Percentiles rank a stretch among this genome's conserved stretches.
phyloP scores from a whole-genome alignment of 1,140 invertebrate species.

The Zeugodacus cucurbitae region DNA sequence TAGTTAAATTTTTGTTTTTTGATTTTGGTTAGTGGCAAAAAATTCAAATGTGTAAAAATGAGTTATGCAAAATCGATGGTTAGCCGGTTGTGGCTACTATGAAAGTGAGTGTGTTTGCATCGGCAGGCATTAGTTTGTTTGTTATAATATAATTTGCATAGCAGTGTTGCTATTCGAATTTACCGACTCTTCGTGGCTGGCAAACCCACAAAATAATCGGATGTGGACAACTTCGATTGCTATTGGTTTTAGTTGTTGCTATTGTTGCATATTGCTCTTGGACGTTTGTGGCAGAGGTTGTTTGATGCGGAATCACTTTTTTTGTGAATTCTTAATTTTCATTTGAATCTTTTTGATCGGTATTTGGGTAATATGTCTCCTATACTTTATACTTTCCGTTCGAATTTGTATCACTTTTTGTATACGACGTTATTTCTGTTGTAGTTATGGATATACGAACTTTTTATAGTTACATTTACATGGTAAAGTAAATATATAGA shows the following conservation, averaged over 20 bases:
- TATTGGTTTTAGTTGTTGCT: background rate
- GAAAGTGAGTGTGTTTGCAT: background rate
- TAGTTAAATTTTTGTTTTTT: background rate
- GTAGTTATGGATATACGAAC: too few relatives aligned
- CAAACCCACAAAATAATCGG: background rate
- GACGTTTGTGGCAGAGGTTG: background rate
- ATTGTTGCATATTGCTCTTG: background rate
- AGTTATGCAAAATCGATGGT: background rate
- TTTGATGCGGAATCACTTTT: too few relatives aligned
- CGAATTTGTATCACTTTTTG: too few relatives aligned
- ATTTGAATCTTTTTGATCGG: too few relatives aligned
- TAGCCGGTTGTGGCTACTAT: background rate
- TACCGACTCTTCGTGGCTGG: too few relatives aligned
- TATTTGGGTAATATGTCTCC: too few relatives aligned
- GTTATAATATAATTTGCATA: slow-evolving; percentile 25
- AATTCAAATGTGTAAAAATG: background rate
- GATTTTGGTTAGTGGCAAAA: background rate
- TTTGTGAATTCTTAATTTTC: too few relatives aligned
- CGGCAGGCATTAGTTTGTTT: background rate
- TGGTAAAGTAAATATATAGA: too few relatives aligned
- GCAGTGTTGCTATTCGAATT: background rate
- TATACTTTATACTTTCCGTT: too few relatives aligned
- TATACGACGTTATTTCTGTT: too few relatives aligned
- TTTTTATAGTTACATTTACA: too few relatives aligned
- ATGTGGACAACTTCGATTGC: background rate